These are phyloP conservation scores for Stegodyphus dumicola DNA, from an alignment of 1,140 invertebrate genomes.

Conservation along the genomic window DNA sequence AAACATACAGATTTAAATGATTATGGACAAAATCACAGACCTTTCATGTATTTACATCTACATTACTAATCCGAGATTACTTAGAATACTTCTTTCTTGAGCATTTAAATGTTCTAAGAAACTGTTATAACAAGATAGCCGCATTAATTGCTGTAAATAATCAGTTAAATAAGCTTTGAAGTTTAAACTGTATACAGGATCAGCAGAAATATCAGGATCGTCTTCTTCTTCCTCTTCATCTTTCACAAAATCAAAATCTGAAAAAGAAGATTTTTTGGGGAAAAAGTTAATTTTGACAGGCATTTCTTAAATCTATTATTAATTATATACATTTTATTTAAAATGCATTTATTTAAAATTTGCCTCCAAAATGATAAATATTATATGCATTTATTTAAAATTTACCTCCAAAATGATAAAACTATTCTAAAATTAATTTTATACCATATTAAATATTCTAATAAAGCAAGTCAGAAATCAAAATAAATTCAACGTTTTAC, in stretches of 20 bases:
- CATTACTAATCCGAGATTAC: slow-evolving; percentile 2
- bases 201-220: slow-evolving; percentile 72
- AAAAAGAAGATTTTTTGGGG: neutral
- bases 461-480: no score
- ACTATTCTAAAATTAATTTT: no score
- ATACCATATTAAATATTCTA: no score
- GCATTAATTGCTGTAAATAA: slow-evolving; percentile 70
- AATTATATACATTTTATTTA: neutral
- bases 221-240: slow-evolving; percentile 65
- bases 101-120: slow-evolving; percentile 74
- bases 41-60: no score
- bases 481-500: no score
- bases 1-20: no score
- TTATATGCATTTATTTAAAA: no score
- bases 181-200: slow-evolving; percentile 75
- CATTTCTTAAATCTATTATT: neutral
- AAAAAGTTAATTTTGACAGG: neutral
- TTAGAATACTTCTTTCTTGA: slow-evolving; percentile 70
- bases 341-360: no score
- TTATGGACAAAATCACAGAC: no score
- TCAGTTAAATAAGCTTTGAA: slow-evolving; percentile 74
- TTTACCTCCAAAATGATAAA: no score
- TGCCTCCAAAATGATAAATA: no score
- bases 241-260: slow-evolving; percentile 29
- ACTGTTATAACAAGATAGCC: slow-evolving; percentile 72